Evolutionary conservation across 2,888 invertebrate species (phyloP), one percentile per base, ranked within the genome.

Genomic region (Ganaspis brasiliensis): DNA sequence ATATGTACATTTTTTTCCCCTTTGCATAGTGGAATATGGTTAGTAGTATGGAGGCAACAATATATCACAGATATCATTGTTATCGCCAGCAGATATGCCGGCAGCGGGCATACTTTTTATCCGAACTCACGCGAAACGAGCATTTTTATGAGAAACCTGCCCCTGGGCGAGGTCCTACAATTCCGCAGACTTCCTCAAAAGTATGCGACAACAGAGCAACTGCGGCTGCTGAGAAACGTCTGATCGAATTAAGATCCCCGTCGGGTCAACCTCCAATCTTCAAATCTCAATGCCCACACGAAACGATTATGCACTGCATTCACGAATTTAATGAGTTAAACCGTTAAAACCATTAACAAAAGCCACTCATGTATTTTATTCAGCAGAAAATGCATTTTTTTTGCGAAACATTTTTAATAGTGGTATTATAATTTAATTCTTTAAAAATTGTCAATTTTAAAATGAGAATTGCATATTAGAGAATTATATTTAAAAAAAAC

Each of bases 31-130:
- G 40, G 40, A 73, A 75, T 75, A 61, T 52, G 52, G 26, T 21
- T 73, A 73, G 73, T 70, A 74, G 76, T 73, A 71, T 75, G 78
- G 84, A 84, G 86, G 82, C 81, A 76, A 86, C 88, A 88, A 90
- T 90, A 90, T 90, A 90, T 90, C 89, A 88, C 87, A 86, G 90
- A 89, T 90, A 90, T 90, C 90, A 87, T 87, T 86, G 90, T 89
- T 90, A 90, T 91, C 91, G 87, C 84, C 73, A 79, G 82, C 79
- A 81, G 85, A 86, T 86, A 86, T 75, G 78, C 81, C 76, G 71
- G 78, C 77, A 73, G 59, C 77, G 78, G 78, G 73, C 67, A 72
- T 73, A 70, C 80, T 80, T 82, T 80, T 78, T 79, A 78, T 79
- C 83, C 79, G 81, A 85, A 83, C 83, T 84, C 84, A 85, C 84